Base-by-base conservation (phyloP, 1,140 invertebrate genomes). In the Laupala kohalensis region DNA sequence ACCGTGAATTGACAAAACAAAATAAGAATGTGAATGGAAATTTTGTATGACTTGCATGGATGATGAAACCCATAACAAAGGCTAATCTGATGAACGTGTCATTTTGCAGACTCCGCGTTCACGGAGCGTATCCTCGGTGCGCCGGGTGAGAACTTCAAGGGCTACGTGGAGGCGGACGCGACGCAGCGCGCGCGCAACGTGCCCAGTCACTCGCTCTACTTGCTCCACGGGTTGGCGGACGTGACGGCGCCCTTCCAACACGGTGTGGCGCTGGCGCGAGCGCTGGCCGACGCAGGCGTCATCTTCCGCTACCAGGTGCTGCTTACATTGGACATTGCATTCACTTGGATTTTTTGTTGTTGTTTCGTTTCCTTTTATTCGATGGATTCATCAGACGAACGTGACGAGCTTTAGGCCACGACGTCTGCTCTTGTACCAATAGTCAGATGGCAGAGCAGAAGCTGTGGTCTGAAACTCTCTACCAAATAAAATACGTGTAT, bases 211-310 rank as follows among this genome's bases (percentile, higher is more conserved):
- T 91, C 91, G 71, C 89, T 95, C 77, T 92, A 94, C 81, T 84
- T 97, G 73, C 84, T 97, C 76, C 95, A 97, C 78, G 94, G 94
- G 73, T 86, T 95, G 78, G 91, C 90, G 13, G 94, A 96, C 81
- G 87, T 95, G 75, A 92, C 92, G 77, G 92, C 95, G 75, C 95
- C 95, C 76, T 95, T 95, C 83, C 92, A 94, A 76, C 94, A 98
- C 81, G 91, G 90, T 72, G 88, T 96, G 79, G 87, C 93, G 78
- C 85, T 97, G 70, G 92, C 94, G 37, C 89, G 92, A 78, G 90
- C 93, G 73, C 86, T 98, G 73, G 89, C 92, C 25, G 88, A 92
- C 76, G 90, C 90, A 71, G 91, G 92, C 76, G 88, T 96, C 73
- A 86, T 95, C 73, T 97, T 95, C 82, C 86, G 91, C 82, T 92